phyloP scores from a whole-genome alignment of 2,888 invertebrate genomes.

The Phalangium opilio region DNA sequence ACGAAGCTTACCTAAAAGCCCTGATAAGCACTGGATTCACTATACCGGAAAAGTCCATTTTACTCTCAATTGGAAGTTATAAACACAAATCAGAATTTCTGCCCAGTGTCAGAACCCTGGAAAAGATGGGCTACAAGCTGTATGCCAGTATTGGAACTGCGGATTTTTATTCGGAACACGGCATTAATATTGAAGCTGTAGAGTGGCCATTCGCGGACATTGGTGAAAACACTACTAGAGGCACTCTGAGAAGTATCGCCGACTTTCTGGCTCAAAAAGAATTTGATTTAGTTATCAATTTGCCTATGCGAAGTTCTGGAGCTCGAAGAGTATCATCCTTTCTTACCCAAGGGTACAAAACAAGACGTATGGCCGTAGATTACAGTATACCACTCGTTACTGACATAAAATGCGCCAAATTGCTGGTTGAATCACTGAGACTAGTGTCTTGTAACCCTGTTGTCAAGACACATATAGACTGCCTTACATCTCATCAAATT shows the following conservation, averaged over 20 bases:
- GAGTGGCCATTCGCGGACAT: conserved; percentile 96
- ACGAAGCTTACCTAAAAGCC: conserved; percentile 95
- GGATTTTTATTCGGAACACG: conserved; percentile 89
- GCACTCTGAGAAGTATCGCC: conserved; percentile 66
- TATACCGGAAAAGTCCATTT: conserved; percentile 81
- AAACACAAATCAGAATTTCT: conserved; percentile 87
- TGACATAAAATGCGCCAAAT: conserved; percentile 94
- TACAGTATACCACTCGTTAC: conserved; percentile 95
- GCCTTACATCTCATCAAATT: conserved; percentile 76
- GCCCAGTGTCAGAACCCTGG: conserved; percentile 60
- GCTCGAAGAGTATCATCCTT: conserved; percentile 83
- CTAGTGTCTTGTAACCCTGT: conserved; percentile 52
- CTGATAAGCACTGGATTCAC: conserved; percentile 95
- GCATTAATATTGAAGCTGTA: conserved; percentile 76
- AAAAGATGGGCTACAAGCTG: conserved; percentile 83
- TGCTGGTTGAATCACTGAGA: conserved; percentile 76
- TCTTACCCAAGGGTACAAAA: conserved; percentile 86
- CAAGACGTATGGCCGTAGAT: conserved; percentile 88
- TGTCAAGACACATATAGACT: conserved; percentile 94
- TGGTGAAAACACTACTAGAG: conserved; percentile 51
- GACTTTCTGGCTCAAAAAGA: conserved; percentile 86
- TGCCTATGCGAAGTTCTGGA: conserved; percentile 85
- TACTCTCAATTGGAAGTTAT: conserved; percentile 88
- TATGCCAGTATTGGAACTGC: conserved; percentile 99
- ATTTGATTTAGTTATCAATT: conserved; percentile 92